These are phyloP conservation scores for Brachionus asplanchnoidis DNA, from an alignment of 1,140 invertebrate species.

Conservation along the genomic window DNA sequence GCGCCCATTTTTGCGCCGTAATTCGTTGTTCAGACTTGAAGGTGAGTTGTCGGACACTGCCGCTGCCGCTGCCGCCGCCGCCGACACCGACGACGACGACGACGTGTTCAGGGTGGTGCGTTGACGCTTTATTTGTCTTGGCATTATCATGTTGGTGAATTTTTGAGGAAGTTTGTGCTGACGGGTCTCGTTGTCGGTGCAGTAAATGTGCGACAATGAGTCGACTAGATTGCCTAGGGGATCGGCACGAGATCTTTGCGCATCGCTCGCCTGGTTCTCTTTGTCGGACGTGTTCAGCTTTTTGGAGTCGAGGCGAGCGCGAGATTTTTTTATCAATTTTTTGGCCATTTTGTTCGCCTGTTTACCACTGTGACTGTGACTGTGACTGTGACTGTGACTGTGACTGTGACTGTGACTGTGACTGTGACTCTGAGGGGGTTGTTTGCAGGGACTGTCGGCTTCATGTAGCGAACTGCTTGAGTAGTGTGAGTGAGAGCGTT, in stretches of 20 bases:
- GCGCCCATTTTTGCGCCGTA: background rate
- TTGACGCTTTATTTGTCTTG: constrained; percentile 36
- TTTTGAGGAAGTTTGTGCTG: background rate
- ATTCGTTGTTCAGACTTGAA: background rate
- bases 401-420: too few relatives aligned
- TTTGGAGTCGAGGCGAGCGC: background rate
- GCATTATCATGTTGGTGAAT: constrained; percentile 1
- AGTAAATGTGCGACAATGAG: constrained; percentile 42
- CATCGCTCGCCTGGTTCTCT: constrained; percentile 38
- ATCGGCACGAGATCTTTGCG: background rate
- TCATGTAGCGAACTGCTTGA: background rate
- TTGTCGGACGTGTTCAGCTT: constrained; percentile 24
- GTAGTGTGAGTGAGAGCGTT: constrained; percentile 4
- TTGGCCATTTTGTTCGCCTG: background rate
- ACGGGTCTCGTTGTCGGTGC: constrained; percentile 34
- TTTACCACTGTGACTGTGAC: background rate
- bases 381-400: too few relatives aligned
- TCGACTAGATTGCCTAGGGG: constrained; percentile 42
- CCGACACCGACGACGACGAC: too few relatives aligned
- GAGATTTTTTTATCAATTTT: background rate
- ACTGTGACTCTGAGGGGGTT: too few relatives aligned
- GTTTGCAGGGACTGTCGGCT: too few relatives aligned
- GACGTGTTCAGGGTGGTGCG: background rate
- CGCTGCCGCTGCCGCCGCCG: too few relatives aligned
- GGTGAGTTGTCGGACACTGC: background rate